phyloP scores from a whole-genome alignment of 64 coral and sea anemone species.

The Stichodactyla mertensii region DNA sequence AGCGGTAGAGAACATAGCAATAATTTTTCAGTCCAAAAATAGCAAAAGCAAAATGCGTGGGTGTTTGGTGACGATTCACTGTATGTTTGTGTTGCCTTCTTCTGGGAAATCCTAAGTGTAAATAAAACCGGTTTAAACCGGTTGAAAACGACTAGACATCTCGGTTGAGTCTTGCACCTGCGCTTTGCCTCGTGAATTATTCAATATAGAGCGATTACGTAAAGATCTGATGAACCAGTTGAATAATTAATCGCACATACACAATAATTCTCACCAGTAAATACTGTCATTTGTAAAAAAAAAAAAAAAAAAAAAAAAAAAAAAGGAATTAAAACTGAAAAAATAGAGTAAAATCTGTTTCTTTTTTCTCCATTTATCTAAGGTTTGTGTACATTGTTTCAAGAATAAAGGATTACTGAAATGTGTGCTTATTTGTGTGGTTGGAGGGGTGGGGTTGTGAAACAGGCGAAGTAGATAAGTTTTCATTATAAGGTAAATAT shows the following conservation, averaged over 20 bases:
- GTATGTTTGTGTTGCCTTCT: slow-evolving; percentile 19
- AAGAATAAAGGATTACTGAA: too few relatives aligned
- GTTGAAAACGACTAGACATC: not conserved
- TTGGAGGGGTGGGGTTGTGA: too few relatives aligned
- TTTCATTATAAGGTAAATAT: too few relatives aligned
- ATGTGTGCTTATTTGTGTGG: too few relatives aligned
- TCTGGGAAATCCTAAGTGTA: slow-evolving; percentile 19
- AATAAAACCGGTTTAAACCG: slow-evolving; percentile 13
- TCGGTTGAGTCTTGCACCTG: not conserved
- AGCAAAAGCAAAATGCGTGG: slow-evolving; percentile 11
- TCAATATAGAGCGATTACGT: not conserved
- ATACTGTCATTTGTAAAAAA: not conserved
- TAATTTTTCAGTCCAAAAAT: slow-evolving; percentile 12
- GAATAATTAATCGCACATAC: not conserved
- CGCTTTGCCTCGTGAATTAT: not conserved
- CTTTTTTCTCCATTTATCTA: too few relatives aligned
- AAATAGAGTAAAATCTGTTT: not conserved
- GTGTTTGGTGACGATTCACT: slow-evolving; percentile 11
- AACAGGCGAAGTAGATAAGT: too few relatives aligned
- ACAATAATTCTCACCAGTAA: not conserved
- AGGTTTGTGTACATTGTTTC: too few relatives aligned
- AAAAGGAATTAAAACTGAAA: not conserved
- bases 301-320: not conserved
- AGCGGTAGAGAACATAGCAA: slow-evolving; percentile 10
- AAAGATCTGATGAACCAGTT: not conserved